Evolutionary conservation across 2,113 vertebrate species (phyloP).

Genomic region (Pandion haliaetus): DNA sequence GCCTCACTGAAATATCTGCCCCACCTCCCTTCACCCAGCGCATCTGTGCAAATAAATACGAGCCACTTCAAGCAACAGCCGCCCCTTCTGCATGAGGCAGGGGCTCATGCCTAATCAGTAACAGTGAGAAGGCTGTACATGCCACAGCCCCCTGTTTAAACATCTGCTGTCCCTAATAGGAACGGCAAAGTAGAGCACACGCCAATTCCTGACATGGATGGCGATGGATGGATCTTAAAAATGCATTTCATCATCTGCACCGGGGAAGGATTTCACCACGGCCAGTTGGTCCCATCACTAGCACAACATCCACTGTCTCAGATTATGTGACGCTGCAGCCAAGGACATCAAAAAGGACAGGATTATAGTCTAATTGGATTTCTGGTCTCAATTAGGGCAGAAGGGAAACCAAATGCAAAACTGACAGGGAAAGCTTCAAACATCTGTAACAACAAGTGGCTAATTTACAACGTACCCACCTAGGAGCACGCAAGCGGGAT

Average conservation of each 20-base stretch:
- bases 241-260: rapidly evolving
- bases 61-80: not conserved
- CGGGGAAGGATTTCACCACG: not conserved
- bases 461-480: not conserved
- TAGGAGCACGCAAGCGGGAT: not conserved
- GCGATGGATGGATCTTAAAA: not conserved
- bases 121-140: not conserved
- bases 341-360: not conserved
- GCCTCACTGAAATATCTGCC: not conserved
- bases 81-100: rapidly evolving
- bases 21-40: not conserved
- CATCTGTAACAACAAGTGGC: constrained; percentile 4
- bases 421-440: not conserved
- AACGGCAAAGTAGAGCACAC: not conserved
- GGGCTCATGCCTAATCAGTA: not conserved
- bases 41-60: not conserved
- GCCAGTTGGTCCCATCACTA: not conserved
- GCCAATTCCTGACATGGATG: rapidly evolving
- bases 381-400: constrained; percentile 57
- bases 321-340: not conserved
- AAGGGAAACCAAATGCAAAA: not conserved
- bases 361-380: constrained; percentile 44
- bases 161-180: not conserved
- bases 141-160: not conserved
- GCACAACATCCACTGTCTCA: not conserved